Conservation (phyloP, 53 echinoderm and acorn worm species). For the Antedon mediterranea region DNA sequence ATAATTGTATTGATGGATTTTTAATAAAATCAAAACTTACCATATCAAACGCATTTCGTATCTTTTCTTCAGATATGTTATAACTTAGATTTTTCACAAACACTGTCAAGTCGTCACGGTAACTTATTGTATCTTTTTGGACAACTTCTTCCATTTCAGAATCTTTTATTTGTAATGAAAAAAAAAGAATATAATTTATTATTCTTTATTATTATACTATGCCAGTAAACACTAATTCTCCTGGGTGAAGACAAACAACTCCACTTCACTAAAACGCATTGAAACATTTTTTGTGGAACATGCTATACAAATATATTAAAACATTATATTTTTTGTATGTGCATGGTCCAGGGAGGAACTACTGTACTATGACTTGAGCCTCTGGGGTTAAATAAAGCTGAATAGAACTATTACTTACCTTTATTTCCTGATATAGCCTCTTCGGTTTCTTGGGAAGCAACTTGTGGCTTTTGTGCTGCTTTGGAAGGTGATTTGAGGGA, state of each 20-base stretch:
- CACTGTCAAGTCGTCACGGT: conserved; percentile 41
- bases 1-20: too few species aligned
- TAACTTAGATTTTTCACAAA: conserved; percentile 89
- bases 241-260: too few species aligned
- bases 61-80: conserved; percentile 28
- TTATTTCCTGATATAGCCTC: conserved; percentile 1
- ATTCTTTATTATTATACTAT: too few species aligned
- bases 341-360: too few species aligned
- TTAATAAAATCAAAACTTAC: conserved; percentile 9
- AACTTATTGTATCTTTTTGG: not conserved
- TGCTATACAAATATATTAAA: too few species aligned
- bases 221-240: too few species aligned
- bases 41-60: conserved; percentile 42
- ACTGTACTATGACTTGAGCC: too few species aligned
- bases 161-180: not conserved
- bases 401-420: conserved; percentile 1
- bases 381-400: too few species aligned
- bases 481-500: conserved; percentile 5
- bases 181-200: not conserved
- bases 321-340: too few species aligned
- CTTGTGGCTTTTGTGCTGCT: not conserved
- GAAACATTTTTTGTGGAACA: too few species aligned
- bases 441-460: not conserved
- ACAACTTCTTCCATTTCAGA: not conserved
- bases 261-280: too few species aligned